Evolutionary conservation across 2,888 invertebrate genomes (phyloP).

Genomic region (Pheosia gnoma): DNA sequence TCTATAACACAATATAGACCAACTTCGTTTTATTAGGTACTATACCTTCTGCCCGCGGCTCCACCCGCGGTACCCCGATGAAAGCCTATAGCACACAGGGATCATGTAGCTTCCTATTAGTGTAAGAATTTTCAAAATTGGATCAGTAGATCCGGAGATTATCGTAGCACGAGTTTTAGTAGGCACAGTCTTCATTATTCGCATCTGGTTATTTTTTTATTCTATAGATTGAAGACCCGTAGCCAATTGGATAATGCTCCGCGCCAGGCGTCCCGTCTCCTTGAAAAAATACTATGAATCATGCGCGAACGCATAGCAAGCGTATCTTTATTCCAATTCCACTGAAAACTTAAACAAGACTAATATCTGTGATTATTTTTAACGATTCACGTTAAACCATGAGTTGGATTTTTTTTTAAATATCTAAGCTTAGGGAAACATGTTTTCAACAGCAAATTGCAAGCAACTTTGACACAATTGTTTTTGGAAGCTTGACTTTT

Average conservation of each 20-base stretch:
- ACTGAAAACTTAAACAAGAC: conserved; percentile 17
- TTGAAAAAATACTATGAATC: conserved; percentile 23
- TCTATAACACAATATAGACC: no score
- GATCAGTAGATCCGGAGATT: no score
- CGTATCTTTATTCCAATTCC: conserved; percentile 11
- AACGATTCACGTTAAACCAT: neutral
- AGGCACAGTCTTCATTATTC: neutral
- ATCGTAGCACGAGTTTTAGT: neutral
- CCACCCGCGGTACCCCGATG: no score
- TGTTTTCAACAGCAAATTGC: neutral
- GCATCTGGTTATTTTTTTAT: neutral
- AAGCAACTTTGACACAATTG: neutral
- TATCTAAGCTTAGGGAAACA: neutral
- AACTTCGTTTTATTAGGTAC: no score
- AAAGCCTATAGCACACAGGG: no score
- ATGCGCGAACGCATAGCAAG: conserved; percentile 25
- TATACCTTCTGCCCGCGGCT: no score
- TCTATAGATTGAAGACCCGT: neutral
- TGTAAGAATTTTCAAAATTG: no score
- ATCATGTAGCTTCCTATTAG: no score
- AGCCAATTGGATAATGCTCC: conserved; percentile 4
- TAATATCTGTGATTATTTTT: neutral
- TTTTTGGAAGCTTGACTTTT: neutral
- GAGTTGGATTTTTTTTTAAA: neutral
- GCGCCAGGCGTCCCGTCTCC: conserved; percentile 21